Evolutionary conservation across 64 coral and sea anemone species (phyloP).

Genomic region (Montipora foliosa): DNA sequence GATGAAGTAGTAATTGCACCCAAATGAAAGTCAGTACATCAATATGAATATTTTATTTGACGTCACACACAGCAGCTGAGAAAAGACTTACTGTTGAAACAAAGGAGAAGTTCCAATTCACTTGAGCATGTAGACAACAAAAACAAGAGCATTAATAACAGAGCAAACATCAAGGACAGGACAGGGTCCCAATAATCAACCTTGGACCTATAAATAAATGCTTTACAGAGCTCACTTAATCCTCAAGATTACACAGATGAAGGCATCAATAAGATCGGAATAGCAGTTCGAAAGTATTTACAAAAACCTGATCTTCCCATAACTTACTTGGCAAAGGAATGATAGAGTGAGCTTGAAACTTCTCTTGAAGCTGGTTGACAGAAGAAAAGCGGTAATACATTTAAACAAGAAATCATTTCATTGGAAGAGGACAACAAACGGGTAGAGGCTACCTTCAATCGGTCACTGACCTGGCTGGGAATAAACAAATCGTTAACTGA

Average conservation of each 20-base stretch:
- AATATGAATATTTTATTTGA: neutral
- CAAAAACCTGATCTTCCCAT: neutral
- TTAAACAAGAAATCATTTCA: too few species aligned
- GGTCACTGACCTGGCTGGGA: conserved; percentile 74
- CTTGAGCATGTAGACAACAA: conserved; percentile 73
- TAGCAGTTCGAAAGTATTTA: neutral
- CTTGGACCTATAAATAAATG: too few species aligned
- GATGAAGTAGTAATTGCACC: too few species aligned
- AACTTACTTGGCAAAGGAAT: conserved; percentile 86
- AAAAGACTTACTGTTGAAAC: conserved; percentile 89
- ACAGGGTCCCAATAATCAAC: too few species aligned
- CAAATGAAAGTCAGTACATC: too few species aligned
- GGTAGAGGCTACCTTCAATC: neutral
- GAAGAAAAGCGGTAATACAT: neutral
- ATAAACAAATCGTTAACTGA: conserved; percentile 95
- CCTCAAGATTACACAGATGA: too few species aligned
- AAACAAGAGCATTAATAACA: neutral
- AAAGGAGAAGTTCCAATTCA: conserved; percentile 87
- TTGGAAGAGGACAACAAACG: too few species aligned
- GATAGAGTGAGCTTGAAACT: conserved; percentile 76
- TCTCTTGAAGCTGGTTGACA: conserved; percentile 70
- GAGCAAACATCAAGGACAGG: neutral
- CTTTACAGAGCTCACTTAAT: too few species aligned
- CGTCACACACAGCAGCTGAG: neutral
- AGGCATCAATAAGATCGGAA: neutral